phyloP scores from a whole-genome alignment of 92 coral and sea anemone species.

The Umimayanthus kanabou region DNA sequence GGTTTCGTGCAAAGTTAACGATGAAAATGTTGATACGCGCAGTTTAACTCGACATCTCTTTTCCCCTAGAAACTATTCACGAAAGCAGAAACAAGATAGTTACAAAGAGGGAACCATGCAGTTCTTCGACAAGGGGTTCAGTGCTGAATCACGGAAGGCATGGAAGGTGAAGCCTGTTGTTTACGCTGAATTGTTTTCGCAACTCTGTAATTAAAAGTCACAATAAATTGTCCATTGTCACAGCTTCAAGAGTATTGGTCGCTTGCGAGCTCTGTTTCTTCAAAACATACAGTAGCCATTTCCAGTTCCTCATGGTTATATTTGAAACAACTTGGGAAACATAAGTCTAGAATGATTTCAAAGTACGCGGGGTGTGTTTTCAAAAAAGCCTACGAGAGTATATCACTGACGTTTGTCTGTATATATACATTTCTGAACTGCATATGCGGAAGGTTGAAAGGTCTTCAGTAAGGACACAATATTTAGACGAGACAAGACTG shows the following conservation, averaged over 20 bases:
- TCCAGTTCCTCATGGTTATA: not conserved
- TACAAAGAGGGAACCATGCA: too few relatives aligned
- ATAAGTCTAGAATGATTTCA: too few relatives aligned
- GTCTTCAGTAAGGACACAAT: not conserved
- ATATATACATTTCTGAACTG: not conserved
- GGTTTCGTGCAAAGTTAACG: not conserved
- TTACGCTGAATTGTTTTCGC: not conserved
- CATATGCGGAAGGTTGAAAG: not conserved
- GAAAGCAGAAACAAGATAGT: too few relatives aligned
- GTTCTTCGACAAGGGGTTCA: not conserved
- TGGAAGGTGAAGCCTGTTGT: not conserved
- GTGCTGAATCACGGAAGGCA: not conserved
- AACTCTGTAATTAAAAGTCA: constrained; percentile 3
- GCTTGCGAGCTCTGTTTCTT: not conserved
- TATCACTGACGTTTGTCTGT: too few relatives aligned
- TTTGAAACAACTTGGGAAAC: too few relatives aligned
- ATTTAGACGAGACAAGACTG: not conserved
- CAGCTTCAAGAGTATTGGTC: not conserved
- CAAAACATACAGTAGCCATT: not conserved
- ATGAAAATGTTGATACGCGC: not conserved
- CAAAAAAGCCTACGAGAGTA: not conserved
- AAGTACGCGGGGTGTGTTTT: too few relatives aligned
- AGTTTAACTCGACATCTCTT: too few relatives aligned
- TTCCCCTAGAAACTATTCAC: too few relatives aligned
- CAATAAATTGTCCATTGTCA: not conserved